Conservation (phyloP, 2,888 invertebrate genomes). For the Drosophila ochracea region DNA sequence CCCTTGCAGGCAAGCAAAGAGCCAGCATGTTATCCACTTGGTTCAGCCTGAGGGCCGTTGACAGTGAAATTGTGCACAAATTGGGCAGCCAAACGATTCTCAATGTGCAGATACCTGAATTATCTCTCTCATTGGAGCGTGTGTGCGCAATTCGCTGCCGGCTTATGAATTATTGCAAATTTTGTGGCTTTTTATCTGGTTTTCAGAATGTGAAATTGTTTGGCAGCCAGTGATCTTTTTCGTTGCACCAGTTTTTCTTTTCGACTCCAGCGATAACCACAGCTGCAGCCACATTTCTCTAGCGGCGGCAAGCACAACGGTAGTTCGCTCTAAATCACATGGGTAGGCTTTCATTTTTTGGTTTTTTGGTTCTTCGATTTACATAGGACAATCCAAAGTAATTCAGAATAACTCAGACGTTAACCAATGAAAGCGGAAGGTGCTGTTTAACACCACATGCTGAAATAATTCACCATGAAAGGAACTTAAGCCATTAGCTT, state of each 20-base stretch:
- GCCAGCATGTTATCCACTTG: constrained; percentile 25
- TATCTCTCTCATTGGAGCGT: constrained; percentile 59
- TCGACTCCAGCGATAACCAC: constrained; percentile 23
- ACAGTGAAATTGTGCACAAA: constrained; percentile 83
- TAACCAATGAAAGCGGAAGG: constrained; percentile 40
- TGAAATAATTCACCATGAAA: constrained; percentile 14
- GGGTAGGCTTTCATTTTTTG: constrained; percentile 72
- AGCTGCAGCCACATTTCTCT: constrained; percentile 64
- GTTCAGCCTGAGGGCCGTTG: constrained; percentile 58
- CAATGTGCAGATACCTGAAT: constrained; percentile 39
- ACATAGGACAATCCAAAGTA: constrained; percentile 54
- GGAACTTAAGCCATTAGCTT: not conserved
- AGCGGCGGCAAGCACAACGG: constrained; percentile 63
- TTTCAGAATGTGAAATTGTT: constrained; percentile 80
- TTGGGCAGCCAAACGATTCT: constrained; percentile 63
- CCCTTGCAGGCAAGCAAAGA: constrained; percentile 58
- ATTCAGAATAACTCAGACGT: constrained; percentile 14
- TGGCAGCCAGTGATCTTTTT: constrained; percentile 48
- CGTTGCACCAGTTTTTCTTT: constrained; percentile 53
- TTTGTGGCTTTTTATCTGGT: constrained; percentile 74
- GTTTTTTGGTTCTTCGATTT: constrained; percentile 64
- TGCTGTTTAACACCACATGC: constrained; percentile 20
- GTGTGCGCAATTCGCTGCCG: constrained; percentile 61
- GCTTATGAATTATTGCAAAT: constrained; percentile 78
- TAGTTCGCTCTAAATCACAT: constrained; percentile 72